These are phyloP conservation scores for Tor tambroides DNA, from an alignment of 2,113 vertebrate species.

Conservation along the genomic window DNA sequence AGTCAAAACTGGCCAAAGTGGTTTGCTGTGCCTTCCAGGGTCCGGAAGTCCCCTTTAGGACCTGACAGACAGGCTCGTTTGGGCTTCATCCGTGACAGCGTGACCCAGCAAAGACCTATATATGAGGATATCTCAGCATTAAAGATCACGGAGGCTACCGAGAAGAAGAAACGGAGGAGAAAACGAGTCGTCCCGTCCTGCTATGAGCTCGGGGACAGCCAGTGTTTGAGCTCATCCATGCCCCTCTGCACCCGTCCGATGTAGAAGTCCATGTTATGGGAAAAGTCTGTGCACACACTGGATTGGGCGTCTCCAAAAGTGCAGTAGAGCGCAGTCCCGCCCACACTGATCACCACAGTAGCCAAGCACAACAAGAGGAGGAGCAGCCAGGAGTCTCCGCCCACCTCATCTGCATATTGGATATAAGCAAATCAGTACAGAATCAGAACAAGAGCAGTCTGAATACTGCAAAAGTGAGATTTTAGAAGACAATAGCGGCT, in stretches of 20 bases:
- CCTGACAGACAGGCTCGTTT: background rate
- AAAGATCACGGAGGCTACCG: background rate
- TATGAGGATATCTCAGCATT: background rate
- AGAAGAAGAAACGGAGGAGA: background rate
- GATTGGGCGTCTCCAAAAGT: conserved; percentile 90
- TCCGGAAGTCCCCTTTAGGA: background rate
- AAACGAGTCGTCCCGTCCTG: conserved; percentile 26
- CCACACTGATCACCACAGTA: conserved; percentile 94
- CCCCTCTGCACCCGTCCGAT: conserved; percentile 83
- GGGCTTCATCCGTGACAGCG: background rate
- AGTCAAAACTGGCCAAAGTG: conserved; percentile 39
- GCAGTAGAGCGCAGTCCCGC: conserved; percentile 96
- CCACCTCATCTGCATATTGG: conserved; percentile 83
- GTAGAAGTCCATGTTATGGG: conserved; percentile 92
- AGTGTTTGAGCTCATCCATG: conserved; percentile 84
- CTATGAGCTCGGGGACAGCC: conserved; percentile 83
- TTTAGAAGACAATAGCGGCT: background rate
- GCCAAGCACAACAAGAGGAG: conserved; percentile 91
- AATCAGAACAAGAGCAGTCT: background rate
- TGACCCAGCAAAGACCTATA: background rate
- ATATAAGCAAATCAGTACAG: background rate
- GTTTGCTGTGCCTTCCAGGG: background rate
- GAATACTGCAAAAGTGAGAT: background rate
- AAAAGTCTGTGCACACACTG: conserved; percentile 92
- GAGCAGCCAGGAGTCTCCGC: conserved; percentile 90